Conservation (phyloP, 2,888 invertebrate genomes). For the Habroteleia sp. region DNA sequence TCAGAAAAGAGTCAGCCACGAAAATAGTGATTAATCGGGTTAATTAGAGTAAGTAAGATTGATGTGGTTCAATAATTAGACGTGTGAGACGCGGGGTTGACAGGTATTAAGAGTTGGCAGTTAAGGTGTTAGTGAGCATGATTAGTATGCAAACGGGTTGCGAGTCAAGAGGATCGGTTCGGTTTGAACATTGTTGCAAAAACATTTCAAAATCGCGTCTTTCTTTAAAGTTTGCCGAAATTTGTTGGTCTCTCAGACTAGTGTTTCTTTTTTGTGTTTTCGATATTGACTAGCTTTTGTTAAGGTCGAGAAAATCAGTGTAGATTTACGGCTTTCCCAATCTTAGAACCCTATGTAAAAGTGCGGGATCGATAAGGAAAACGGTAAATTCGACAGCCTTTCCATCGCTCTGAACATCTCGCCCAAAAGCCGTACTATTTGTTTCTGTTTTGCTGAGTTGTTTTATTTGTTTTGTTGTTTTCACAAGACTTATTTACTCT, state of each 20-base stretch:
- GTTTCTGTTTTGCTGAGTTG: constrained; percentile 7
- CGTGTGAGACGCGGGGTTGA: constrained; percentile 45
- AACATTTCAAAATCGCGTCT: not conserved
- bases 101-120: constrained; percentile 68
- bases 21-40: constrained; percentile 41
- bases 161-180: constrained; percentile 52
- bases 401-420: not conserved
- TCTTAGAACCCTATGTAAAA: too few relatives aligned
- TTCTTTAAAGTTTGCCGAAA: not conserved
- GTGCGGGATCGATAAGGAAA: too few relatives aligned
- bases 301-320: too few relatives aligned
- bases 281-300: too few relatives aligned
- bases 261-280: not conserved
- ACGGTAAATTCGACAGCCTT: not conserved
- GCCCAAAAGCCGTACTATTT: not conserved
- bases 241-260: not conserved
- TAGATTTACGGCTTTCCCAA: too few relatives aligned
- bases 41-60: constrained; percentile 45
- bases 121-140: constrained; percentile 73
- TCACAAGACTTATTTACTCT: constrained; percentile 17
- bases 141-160: constrained; percentile 64
- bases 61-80: constrained; percentile 26
- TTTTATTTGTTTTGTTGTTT: constrained; percentile 14
- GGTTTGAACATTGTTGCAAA: not conserved
- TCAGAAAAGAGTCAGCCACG: constrained; percentile 21